These are phyloP conservation scores for Andinoacara biseriatus DNA, from an alignment of 2,113 vertebrate species.

Conservation along the genomic window DNA sequence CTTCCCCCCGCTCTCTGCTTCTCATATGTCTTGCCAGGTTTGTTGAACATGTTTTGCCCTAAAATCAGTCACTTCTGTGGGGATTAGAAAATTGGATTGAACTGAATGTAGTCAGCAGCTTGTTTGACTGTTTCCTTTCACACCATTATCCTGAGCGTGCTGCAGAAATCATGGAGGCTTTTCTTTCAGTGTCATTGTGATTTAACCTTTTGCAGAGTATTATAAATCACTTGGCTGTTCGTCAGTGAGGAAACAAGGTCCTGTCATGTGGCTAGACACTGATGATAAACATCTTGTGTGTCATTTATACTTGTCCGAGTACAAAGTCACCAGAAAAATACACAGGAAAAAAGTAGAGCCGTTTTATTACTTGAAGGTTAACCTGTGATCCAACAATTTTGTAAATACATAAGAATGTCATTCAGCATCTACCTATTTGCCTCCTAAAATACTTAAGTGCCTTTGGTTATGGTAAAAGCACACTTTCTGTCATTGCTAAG, in stretches of 20 bases:
- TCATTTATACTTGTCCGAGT: slow-evolving; percentile 38
- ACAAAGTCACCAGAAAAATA: slow-evolving; percentile 22
- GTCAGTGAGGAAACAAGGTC: slow-evolving; percentile 29
- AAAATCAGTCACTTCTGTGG: slow-evolving; percentile 53
- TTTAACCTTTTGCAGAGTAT: slow-evolving; percentile 33
- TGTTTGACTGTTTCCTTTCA: not conserved
- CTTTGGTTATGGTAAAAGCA: not conserved
- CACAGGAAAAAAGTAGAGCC: not conserved
- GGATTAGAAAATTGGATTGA: slow-evolving; percentile 41
- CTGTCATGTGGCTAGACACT: slow-evolving; percentile 21
- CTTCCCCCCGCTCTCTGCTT: slow-evolving; percentile 23
- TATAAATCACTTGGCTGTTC: slow-evolving; percentile 29
- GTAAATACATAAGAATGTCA: not conserved
- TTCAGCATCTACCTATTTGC: too few species aligned
- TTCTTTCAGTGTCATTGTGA: slow-evolving; percentile 10
- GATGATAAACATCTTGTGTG: slow-evolving; percentile 36
- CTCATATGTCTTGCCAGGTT: slow-evolving; percentile 66
- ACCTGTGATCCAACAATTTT: not conserved
- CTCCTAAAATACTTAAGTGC: not conserved
- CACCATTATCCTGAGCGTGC: not conserved
- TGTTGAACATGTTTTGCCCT: slow-evolving; percentile 64
- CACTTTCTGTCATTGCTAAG: not conserved
- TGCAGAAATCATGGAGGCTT: not conserved
- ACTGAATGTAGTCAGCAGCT: slow-evolving; percentile 27
- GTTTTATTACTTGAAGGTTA: not conserved